Conservation (phyloP, 1,140 invertebrate species). For the Physella acuta region DNA sequence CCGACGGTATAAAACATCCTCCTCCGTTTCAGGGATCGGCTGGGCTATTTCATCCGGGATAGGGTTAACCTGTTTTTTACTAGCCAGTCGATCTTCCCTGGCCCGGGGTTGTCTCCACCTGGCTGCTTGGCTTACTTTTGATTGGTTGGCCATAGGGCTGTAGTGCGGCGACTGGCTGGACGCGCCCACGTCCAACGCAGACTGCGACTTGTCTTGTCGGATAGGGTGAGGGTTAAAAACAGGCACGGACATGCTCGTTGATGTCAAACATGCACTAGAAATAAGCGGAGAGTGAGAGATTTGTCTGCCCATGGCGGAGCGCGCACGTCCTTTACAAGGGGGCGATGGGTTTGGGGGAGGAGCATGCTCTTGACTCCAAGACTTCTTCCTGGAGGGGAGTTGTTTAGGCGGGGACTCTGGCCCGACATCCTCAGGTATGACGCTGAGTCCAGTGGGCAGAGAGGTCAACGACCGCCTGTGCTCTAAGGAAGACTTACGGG, state of each 20-base stretch:
- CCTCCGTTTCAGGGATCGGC: neutral
- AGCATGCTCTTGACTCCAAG: constrained; percentile 19
- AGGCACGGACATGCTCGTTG: neutral
- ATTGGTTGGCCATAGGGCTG: neutral
- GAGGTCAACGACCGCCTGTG: constrained; percentile 30
- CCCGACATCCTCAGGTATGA: constrained; percentile 29
- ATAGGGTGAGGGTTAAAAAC: neutral
- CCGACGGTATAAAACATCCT: constrained; percentile 2
- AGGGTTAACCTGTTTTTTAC: neutral
- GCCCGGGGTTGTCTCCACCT: neutral
- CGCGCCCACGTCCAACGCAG: neutral
- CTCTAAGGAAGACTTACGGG: constrained; percentile 16
- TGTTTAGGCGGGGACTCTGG: neutral
- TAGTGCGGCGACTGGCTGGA: neutral
- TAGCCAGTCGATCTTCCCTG: neutral
- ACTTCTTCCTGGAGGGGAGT: neutral
- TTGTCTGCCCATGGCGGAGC: neutral
- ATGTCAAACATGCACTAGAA: constrained; percentile 11
- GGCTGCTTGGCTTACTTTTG: neutral
- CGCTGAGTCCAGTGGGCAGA: constrained; percentile 23
- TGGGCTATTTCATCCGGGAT: neutral
- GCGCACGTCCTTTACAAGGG: constrained; percentile 15
- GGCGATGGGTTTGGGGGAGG: constrained; percentile 26
- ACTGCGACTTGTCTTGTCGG: neutral
- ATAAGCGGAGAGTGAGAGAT: too few relatives aligned